Base-by-base conservation (phyloP, 2,888 invertebrate genomes). In the Pyrrhia umbra region DNA sequence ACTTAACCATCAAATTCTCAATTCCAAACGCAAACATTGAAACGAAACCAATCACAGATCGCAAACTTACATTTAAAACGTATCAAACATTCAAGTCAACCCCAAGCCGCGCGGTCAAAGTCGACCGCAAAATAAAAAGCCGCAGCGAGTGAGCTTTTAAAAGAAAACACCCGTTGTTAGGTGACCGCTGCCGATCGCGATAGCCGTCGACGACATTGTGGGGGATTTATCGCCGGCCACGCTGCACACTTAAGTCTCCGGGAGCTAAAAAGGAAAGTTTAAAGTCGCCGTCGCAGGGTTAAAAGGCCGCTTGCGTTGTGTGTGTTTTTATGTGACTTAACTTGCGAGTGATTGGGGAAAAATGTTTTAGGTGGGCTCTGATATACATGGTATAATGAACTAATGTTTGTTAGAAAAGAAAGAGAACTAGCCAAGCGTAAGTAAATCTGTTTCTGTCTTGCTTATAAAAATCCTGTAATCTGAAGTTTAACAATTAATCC, bases 191-290 rank as follows among this genome's bases (percentile, higher is more conserved):
- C 76, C 68, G 77, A 82, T 81, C 83, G 68, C 72, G 84, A 84
- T 82, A 82, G 79, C 82, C 71, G 56, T 21, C 62, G 69, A 66
- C 77, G 77, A 79, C 81, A 75, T 73, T 71, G 76, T 63, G 74
- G 75, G 49, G 79, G 81, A 78, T 82, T 84, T 85, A 85, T 83
- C 74, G 80, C 52, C 46, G 59, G 66, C 75, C 75, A 72, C 70
- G 60, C 56, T 70, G 75, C 75, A 74, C 84, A 81, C 79, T 82
- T 82, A 80, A 79, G 80, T 73, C 79, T 70, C 66, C 67, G 54
- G 62, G 75, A 75, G 80, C 75, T 77, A 81, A 79, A 84, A 80
- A 77, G 84, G 79, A 82, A 77, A 79, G 79, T 83, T 83, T 78
- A 75, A 79, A 80, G 69, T 77, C 52, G 52, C 62, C 45, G 40